Evolutionary conservation across 1,140 invertebrate species (phyloP).

Genomic region (Apis dorsata): DNA sequence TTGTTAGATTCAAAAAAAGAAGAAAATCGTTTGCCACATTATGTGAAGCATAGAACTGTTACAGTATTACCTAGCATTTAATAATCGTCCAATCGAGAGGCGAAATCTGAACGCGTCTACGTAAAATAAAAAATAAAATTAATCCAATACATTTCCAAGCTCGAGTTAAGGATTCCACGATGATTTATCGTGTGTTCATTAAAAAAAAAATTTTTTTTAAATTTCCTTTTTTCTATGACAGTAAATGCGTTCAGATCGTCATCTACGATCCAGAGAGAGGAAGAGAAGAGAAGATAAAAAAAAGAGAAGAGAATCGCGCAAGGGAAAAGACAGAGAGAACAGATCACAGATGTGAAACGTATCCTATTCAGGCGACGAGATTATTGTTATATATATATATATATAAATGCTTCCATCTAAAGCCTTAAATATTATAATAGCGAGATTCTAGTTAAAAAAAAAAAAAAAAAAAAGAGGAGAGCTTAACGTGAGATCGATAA

Average conservation of each 20-base stretch:
- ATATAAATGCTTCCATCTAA: slow-evolving; percentile 72
- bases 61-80: slow-evolving; percentile 12
- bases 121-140: not conserved
- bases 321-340: not conserved
- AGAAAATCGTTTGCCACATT: too few relatives aligned
- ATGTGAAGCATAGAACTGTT: not conserved
- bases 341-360: not conserved
- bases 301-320: not conserved
- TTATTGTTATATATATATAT: slow-evolving; percentile 37
- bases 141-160: not conserved
- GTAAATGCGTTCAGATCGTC: not conserved
- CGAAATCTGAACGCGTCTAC: not conserved
- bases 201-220: too few relatives aligned
- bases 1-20: not conserved
- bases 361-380: slow-evolving; percentile 43
- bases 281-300: slow-evolving; percentile 10
- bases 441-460: slow-evolving; percentile 57
- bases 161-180: too few relatives aligned
- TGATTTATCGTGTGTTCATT: too few relatives aligned
- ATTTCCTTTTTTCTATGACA: not conserved
- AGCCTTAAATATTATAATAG: slow-evolving; percentile 67
- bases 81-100: slow-evolving; percentile 23
- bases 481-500: slow-evolving; percentile 62
- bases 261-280: slow-evolving; percentile 10
- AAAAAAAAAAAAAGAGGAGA: slow-evolving; percentile 18